Evolutionary conservation across 2,888 invertebrate genomes (phyloP).

Genomic region (Isotomurus palustris): DNA sequence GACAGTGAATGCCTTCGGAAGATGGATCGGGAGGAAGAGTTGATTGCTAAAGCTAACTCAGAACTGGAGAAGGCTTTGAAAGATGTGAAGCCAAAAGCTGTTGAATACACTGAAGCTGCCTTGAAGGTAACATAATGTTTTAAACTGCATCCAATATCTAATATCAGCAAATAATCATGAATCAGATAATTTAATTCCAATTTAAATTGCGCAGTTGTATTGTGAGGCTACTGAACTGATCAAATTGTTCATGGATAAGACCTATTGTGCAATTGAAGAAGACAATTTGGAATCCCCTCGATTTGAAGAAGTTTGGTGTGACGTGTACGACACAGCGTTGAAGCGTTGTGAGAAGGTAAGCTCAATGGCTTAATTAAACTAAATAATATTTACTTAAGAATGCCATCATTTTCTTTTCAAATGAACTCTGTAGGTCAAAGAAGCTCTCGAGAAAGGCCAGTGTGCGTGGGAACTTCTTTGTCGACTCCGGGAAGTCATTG

Average conservation of each 20-base stretch:
- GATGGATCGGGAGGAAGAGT: conserved; percentile 41
- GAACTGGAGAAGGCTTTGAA: conserved; percentile 42
- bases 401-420: background rate
- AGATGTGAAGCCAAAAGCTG: conserved; percentile 42
- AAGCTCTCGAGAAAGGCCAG: conserved; percentile 40
- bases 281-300: conserved; percentile 42
- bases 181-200: background rate
- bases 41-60: conserved; percentile 41
- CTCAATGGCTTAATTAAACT: background rate
- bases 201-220: conserved; percentile 26
- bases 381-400: too few relatives aligned
- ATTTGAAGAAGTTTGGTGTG: conserved; percentile 45
- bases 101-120: conserved; percentile 43
- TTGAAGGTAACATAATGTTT: conserved; percentile 34
- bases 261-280: conserved; percentile 43
- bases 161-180: background rate
- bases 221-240: conserved; percentile 42
- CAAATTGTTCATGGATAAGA: conserved; percentile 41
- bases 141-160: background rate
- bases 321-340: conserved; percentile 32
- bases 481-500: conserved; percentile 42
- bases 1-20: conserved; percentile 40
- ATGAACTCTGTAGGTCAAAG: conserved; percentile 24
- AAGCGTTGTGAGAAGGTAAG: conserved; percentile 38
- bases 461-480: conserved; percentile 45